Percentiles rank a stretch among this genome's conserved stretches.
Evolutionary conservation across 2,113 vertebrate genomes (phyloP).

Genomic region (Mystacornis crossleyi): DNA sequence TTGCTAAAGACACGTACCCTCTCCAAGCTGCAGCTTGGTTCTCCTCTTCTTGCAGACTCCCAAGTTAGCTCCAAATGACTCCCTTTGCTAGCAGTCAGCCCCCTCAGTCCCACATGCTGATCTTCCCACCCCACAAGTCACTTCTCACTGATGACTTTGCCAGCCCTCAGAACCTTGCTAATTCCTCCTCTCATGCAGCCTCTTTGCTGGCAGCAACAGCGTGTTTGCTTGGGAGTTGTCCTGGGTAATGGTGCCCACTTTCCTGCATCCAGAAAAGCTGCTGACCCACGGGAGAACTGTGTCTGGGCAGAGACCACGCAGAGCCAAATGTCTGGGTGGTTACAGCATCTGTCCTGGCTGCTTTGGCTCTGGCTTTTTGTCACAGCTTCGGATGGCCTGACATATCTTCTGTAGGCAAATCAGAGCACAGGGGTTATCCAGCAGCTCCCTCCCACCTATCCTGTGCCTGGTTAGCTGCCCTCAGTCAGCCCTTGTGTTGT

Average conservation of each 20-base stretch:
- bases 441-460: not conserved
- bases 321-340: not conserved
- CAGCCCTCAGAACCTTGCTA: not conserved
- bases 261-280: not conserved
- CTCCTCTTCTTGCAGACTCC: not conserved
- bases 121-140: not conserved
- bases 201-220: not conserved
- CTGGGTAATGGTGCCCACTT: not conserved
- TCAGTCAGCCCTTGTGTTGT: not conserved
- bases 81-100: not conserved
- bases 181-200: not conserved
- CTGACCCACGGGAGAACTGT: not conserved
- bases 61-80: not conserved
- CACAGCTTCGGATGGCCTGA: fast-evolving
- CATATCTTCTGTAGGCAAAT: not conserved
- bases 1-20: not conserved
- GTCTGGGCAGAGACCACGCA: not conserved
- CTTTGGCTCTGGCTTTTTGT: not conserved
- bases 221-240: not conserved
- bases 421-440: not conserved
- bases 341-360: not conserved
- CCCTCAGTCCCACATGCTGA: not conserved
- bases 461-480: not conserved
- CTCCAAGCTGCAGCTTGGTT: not conserved
- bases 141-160: not conserved